Evolutionary conservation across 2,888 invertebrate species (phyloP), one percentile per base, ranked within the genome.

Genomic region (Cryptus viduatorius): DNA sequence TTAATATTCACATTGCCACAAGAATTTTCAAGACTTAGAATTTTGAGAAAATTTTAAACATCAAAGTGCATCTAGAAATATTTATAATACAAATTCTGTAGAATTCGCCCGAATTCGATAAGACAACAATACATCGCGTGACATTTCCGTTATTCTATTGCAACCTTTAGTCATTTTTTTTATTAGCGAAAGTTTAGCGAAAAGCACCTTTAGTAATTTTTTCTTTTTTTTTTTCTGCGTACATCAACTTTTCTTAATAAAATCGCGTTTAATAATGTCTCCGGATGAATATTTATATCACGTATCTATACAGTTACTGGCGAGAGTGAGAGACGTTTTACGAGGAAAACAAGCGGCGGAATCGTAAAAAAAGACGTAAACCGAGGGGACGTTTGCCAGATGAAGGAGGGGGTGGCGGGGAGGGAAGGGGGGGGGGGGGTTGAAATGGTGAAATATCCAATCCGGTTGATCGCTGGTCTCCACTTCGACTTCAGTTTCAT

Each of bases 381-480:
- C 12, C 42, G 72, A 29, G 29, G 24, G 56, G 64, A 37, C 44
- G 56, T 77, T 71, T 59, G 65, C 53, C n/a, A 37, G 37, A 37
- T 37, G 37, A 37, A 7, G 37, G 37, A 7, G 48, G 48, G 1
- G 3, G 48, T 10, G 48, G 14, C 4, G 10, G 48, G n/a, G n/a
- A n/a, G n/a, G n/a, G n/a, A n/a, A n/a, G 48, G 10, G 12, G 12
- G 14, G 59, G 14, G 46, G 73, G 59, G 79, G 56, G 31, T 65
- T 76, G 79, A 59, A 79, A 79, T 64, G 77, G 64, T 80, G 37
- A 77, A 77, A 80, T 80, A 80, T 73, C 72, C 72, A 68, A 80
- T 50, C 44, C 72, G 29, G 69, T 83, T 76, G 79, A 79, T 83
- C 76, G 53, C 71, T 67, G 31, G 50, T 59, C 67, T 61, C 65